Conservation (phyloP, 2,888 invertebrate genomes). For the Mimumesa dahlbomi region DNA sequence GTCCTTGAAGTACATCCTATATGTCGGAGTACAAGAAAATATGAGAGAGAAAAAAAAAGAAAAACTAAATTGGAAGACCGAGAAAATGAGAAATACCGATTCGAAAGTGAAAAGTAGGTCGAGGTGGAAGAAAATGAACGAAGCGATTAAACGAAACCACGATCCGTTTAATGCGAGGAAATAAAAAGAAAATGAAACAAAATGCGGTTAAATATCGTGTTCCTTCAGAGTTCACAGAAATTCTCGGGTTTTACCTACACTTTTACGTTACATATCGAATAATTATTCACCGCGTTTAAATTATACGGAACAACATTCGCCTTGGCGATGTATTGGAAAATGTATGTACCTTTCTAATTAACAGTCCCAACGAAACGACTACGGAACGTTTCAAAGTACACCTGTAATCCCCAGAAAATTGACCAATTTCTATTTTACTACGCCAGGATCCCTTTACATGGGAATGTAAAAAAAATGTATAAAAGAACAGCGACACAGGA, state of each 20-base stretch:
- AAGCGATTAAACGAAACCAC: background rate
- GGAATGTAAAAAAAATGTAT: background rate
- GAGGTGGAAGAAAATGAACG: background rate
- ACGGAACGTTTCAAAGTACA: background rate
- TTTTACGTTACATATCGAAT: constrained; percentile 2
- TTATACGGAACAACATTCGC: background rate
- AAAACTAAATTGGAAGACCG: background rate
- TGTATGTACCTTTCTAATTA: background rate
- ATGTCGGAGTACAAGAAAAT: background rate
- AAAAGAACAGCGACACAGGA: constrained; percentile 1
- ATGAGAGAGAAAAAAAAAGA: background rate
- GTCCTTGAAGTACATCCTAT: background rate
- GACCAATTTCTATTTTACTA: background rate
- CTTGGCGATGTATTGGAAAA: background rate
- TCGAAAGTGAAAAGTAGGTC: background rate
- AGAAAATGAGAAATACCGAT: background rate
- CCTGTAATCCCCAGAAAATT: background rate
- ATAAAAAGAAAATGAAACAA: constrained; percentile 11
- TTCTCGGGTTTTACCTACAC: constrained; percentile 18
- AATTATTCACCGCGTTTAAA: background rate
- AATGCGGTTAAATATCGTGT: background rate
- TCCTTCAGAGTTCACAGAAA: constrained; percentile 9
- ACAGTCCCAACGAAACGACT: background rate
- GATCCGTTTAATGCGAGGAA: constrained; percentile 3
- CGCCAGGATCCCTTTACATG: constrained; percentile 1